phyloP scores from a whole-genome alignment of 2,888 invertebrate genomes.

The Eupithecia tripunctaria region DNA sequence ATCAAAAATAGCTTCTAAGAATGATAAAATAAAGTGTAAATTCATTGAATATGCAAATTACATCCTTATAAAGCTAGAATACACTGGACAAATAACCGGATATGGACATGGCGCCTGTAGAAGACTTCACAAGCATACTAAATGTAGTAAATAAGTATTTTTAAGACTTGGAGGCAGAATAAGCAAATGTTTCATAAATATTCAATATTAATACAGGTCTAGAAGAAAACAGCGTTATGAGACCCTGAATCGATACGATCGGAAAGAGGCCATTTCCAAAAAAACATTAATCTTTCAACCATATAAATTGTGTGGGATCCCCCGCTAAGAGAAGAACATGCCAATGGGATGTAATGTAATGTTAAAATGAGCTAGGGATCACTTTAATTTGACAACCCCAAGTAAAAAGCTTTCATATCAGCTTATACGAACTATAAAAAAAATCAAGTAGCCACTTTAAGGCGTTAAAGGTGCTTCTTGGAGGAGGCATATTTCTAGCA shows the following conservation, averaged over 20 bases:
- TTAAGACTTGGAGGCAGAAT: background rate
- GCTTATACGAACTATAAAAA: no score
- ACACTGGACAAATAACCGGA: slow-evolving; percentile 1
- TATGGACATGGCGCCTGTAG: slow-evolving; percentile 1
- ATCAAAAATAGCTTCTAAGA: slow-evolving; percentile 4
- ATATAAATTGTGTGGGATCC: no score
- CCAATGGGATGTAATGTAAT: no score
- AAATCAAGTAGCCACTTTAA: no score
- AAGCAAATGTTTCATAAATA: background rate
- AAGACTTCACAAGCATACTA: slow-evolving; percentile 5
- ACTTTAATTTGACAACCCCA: background rate
- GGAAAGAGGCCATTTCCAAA: background rate
- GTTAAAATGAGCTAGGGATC: no score
- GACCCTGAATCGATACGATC: background rate
- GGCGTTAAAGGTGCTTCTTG: no score
- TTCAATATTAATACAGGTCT: background rate
- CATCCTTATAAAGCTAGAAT: background rate
- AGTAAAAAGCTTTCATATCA: background rate
- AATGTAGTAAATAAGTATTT: background rate
- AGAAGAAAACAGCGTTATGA: background rate
- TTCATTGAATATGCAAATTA: slow-evolving; percentile 7
- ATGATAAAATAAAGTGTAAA: slow-evolving; percentile 7
- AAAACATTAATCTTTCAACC: background rate
- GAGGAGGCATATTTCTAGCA: no score
- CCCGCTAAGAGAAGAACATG: no score